Conservation (phyloP, 1,140 invertebrate species). For the Orchestia grillus region DNA sequence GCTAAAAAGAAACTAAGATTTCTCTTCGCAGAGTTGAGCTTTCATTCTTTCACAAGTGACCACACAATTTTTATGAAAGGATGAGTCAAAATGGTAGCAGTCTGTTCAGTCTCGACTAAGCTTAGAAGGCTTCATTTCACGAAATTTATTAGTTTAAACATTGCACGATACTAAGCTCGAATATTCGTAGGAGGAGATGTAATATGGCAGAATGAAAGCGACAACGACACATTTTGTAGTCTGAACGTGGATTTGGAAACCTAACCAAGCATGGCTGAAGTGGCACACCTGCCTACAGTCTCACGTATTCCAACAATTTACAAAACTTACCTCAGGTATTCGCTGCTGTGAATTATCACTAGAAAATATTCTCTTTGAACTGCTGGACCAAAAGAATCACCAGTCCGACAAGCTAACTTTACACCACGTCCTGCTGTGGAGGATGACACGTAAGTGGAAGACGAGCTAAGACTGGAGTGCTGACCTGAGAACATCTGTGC, state of each 20-base stretch:
- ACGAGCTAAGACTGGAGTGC: neutral
- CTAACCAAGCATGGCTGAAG: neutral
- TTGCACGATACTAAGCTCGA: neutral
- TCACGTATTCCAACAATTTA: neutral
- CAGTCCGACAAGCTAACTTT: neutral
- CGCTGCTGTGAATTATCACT: neutral
- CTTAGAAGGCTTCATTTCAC: too few relatives aligned
- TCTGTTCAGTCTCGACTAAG: too few relatives aligned
- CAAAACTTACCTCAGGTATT: neutral
- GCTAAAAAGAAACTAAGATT: too few relatives aligned
- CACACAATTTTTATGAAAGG: too few relatives aligned
- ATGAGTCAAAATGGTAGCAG: too few relatives aligned
- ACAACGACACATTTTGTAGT: neutral
- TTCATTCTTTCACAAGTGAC: too few relatives aligned
- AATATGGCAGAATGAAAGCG: neutral
- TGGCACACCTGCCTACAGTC: neutral
- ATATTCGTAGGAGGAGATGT: neutral
- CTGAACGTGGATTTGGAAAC: neutral
- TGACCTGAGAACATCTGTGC: neutral
- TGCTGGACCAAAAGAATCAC: neutral
- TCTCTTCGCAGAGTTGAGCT: too few relatives aligned
- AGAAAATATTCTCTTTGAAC: neutral
- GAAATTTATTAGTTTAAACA: too few relatives aligned
- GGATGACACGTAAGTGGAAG: neutral
- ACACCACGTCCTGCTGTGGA: neutral